Evolutionary conservation across 2,797 vertebrate genomes (phyloP).

Genomic region (Sphenopsis melanotis): DNA sequence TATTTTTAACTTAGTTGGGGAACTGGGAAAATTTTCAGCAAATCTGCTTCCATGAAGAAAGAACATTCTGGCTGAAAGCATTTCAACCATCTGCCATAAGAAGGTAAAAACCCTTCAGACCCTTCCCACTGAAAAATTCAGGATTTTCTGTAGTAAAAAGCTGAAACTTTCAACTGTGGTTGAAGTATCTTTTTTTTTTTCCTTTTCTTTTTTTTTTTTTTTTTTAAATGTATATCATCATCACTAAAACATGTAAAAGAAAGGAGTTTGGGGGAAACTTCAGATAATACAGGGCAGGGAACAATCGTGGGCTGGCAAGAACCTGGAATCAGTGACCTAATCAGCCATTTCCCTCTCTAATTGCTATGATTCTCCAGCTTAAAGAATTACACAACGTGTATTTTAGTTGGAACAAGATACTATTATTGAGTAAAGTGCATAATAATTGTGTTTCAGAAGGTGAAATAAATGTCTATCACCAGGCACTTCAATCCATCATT

Average conservation of each 20-base stretch:
- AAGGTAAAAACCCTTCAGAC: not conserved
- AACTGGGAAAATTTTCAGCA: not conserved
- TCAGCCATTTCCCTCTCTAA: conserved; percentile 44
- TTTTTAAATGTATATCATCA: not conserved
- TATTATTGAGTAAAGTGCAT: conserved; percentile 60
- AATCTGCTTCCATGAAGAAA: not conserved
- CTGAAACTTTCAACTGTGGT: not conserved
- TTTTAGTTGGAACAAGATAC: conserved; percentile 60
- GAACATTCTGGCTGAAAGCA: not conserved
- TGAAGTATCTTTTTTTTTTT: not conserved
- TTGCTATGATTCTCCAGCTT: conserved; percentile 41
- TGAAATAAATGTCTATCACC: conserved; percentile 34
- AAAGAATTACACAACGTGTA: conserved; percentile 19
- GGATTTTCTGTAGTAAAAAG: not conserved
- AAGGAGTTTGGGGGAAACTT: not conserved
- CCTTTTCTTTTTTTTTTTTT: not conserved
- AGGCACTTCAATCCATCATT: conserved; percentile 55
- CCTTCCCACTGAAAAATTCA: not conserved
- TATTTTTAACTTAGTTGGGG: not conserved
- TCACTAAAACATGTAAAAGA: not conserved
- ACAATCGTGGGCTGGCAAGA: not conserved
- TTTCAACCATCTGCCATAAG: not conserved
- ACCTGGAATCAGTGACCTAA: conserved; percentile 33
- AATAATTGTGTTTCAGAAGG: conserved; percentile 61
- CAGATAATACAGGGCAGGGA: not conserved